Base-by-base conservation (phyloP, 2,888 invertebrate species). In the Tipula lateralis region DNA sequence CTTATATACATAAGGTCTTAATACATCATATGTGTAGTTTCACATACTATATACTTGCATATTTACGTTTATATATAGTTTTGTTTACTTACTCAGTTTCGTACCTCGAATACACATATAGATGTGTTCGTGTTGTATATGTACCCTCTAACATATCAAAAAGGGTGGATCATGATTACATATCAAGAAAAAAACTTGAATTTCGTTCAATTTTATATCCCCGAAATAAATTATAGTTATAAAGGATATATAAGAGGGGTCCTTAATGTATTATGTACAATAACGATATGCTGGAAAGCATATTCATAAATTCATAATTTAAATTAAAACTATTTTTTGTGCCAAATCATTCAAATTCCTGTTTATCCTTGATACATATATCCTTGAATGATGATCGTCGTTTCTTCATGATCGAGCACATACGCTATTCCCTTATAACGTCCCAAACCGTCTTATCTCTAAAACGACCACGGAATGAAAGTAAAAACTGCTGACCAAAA, bases 251-350 rank as follows among this genome's bases (percentile, higher is more conserved):
- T 12, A 19, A 24, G 24, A 66, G 24, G 66, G 66, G 66, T 66
- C 66, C 66, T 66, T 9, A 66, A 66, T 9, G 12, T 9, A n/a
- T n/a, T n/a, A n/a, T n/a, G n/a, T n/a, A n/a, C n/a, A 2, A n/a
- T 44, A 44, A n/a, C 3, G 44, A n/a, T n/a, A n/a, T 3, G 39
- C 7, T n/a, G 44, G 44, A n/a, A 44, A 44, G 9, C 36, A 36
- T 66, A 66, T 66, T 66, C 66, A 66, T 66, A 66, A 66, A 66
- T 66, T 66, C 66, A 66, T 66, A 66, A 66, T 66, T 66, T 24
- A 66, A 66, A 24, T 66, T 66, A 44, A 44, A 44, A 44, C n/a
- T 24, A 1, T 24, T 19, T 66, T 66, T 66, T 66, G 19, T 66
- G 66, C 66, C 24, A 66, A 66, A 66, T 66, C 66, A 66, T 66